Base-by-base conservation (phyloP, 1,140 invertebrate genomes). In the Zophobas morio region DNA sequence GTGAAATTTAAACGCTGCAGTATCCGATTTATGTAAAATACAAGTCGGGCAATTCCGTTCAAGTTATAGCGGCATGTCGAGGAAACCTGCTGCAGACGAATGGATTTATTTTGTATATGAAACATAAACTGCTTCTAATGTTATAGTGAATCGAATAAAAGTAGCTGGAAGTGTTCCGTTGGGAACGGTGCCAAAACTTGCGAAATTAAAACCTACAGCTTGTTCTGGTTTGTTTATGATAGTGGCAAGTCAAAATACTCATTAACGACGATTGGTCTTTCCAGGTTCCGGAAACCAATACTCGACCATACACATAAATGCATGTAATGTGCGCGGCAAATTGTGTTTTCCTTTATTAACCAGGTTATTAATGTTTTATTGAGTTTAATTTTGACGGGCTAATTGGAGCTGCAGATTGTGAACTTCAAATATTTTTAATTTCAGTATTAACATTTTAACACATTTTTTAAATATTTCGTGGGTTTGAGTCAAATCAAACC, bases 61-160 rank as follows among this genome's bases (percentile, higher is more conserved):
- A 51, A 51, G 49, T 51, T 51, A 51, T 46, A 8, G 42, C 42
- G 3, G 3, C 8, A 20, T 20, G 49, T 20, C 49, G 49, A 20
- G 49, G 20, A 5, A 51, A 51, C 4, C 6, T 51, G 49, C 33
- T 42, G 57, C 5, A 42, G 60, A 46, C 40, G 42, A 66, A 66
- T 66, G 39, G 60, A 66, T 66, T 66, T 66, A 66, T 66, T 66
- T 66, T 66, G 60, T 66, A 66, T 66, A 66, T 66, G 37, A 66
- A 66, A 60, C 56, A 60, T 60, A 60, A 60, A 60, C 56, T 60
- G 56, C 35, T 8, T 39, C 56, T 60, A 60, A 60, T 60, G 35
- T 60, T 60, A 35, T 39, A 66, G 60, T 66, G 60, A 66, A 66
- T 66, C 39, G 60, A 66, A 66, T 66, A 66, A 66, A 66, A 66